Evolutionary conservation across 2,797 vertebrate genomes (phyloP), one percentile per base, ranked within the genome.

Genomic region (Hydrocynus forskahlii): DNA sequence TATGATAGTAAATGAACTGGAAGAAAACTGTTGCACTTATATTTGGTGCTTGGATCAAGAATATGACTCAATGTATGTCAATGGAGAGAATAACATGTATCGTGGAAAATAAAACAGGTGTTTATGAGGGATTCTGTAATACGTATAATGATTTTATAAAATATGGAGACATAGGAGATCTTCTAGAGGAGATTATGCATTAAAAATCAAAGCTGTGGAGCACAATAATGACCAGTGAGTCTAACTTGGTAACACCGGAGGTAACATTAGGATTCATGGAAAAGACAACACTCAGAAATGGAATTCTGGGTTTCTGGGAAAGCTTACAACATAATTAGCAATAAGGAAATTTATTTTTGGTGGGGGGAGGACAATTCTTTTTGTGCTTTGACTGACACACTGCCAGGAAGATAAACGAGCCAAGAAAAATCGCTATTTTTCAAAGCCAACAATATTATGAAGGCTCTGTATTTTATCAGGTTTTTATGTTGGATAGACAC

Each of bases 301-400:
- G 67, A 71, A 54, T 29, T 54, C 3, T 71, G 17, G 6, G 48
- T 71, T 71, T 71, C 8, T 71, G 21, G 43, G 21, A 21, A 71
- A 4, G 48, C 23, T 25, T 35, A 23, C 14, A 52, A 54, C 48
- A 29, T 29, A 54, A 17, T 9, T 29, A 8, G 23, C 23, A 70
- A 16, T 16, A 50, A 70, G n/a, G 7, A 35, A 35, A 35, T 3
- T 23, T 50, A n/a, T 43, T 67, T 43, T 16, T 14, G 12, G 13
- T 21, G 10, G 25, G 40, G 14, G 4, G 4, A 35, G 35, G 4
- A 35, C 67, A 69, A 14, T 69, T 50, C 21, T 48, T 70, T 23
- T 50, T 52, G 43, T 70, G 45, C 23, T 70, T 71, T 54, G 48
- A 29, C 48, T 52, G 69, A 71, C 16, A 71, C 21, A 16, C 21